phyloP scores from a whole-genome alignment of 2,113 vertebrate species.

The Platichthys flesus region DNA sequence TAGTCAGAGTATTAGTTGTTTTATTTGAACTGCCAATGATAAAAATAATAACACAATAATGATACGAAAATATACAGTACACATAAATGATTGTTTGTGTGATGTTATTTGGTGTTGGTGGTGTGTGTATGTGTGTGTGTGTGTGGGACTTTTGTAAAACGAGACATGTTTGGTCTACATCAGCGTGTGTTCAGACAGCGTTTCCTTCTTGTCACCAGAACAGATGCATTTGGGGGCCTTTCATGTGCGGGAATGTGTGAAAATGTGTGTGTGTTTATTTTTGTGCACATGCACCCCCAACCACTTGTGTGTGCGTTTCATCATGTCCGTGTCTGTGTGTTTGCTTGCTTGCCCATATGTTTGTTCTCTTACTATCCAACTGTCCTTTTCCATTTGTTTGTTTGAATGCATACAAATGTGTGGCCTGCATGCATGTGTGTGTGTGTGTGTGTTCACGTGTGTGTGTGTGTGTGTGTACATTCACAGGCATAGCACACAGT shows the following conservation, averaged over 20 bases:
- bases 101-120: neutral
- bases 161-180: slow-evolving; percentile 86
- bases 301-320: slow-evolving; percentile 26
- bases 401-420: slow-evolving; percentile 51
- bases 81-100: neutral
- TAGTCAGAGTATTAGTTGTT: neutral
- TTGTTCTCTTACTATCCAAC: slow-evolving; percentile 46
- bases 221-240: slow-evolving; percentile 81
- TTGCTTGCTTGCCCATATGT: slow-evolving; percentile 58
- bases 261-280: slow-evolving; percentile 52
- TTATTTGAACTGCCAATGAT: neutral
- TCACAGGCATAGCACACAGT: slow-evolving; percentile 76
- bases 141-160: slow-evolving; percentile 58
- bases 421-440: slow-evolving; percentile 26
- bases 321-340: slow-evolving; percentile 42
- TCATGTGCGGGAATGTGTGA: slow-evolving; percentile 79
- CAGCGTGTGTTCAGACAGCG: slow-evolving; percentile 82
- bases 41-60: slow-evolving; percentile 9
- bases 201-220: slow-evolving; percentile 83
- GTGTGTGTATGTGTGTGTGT: slow-evolving; percentile 17
- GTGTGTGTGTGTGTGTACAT: slow-evolving; percentile 54
- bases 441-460: neutral
- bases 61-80: neutral
- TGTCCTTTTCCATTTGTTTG: slow-evolving; percentile 54
- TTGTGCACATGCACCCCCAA: neutral